These are phyloP conservation scores for Coendou prehensilis DNA, from an alignment of 2,797 vertebrate genomes.

Conservation along the genomic window DNA sequence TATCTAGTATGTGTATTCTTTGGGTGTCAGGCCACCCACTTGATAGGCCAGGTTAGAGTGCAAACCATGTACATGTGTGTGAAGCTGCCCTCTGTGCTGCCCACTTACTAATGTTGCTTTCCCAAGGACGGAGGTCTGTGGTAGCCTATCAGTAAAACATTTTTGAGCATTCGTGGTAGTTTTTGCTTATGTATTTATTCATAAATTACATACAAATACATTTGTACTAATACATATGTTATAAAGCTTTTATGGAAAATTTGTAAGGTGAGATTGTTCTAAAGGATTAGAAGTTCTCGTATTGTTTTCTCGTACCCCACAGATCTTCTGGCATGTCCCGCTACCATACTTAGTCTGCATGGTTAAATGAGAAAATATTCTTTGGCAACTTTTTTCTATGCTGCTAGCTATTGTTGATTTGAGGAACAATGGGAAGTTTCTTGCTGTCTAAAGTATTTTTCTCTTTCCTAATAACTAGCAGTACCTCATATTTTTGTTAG, in stretches of 20 bases:
- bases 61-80: not conserved
- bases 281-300: not conserved
- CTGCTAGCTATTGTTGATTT: not conserved
- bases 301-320: not conserved
- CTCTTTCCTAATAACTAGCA: conserved; percentile 9
- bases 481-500: not conserved
- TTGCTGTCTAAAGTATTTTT: not conserved
- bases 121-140: not conserved
- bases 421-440: conserved; percentile 1
- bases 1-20: not conserved
- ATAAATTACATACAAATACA: not conserved
- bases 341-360: not conserved
- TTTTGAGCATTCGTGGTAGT: not conserved
- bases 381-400: not conserved
- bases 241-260: not conserved
- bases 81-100: not conserved
- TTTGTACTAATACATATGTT: not conserved
- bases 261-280: not conserved
- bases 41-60: not conserved
- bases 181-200: conserved; percentile 36
- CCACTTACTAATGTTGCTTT: not conserved
- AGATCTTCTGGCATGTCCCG: not conserved
- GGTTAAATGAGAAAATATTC: not conserved
- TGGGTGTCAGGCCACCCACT: not conserved
- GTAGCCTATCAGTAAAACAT: not conserved